phyloP scores from a whole-genome alignment of 2,888 invertebrate species.

The Parasteatoda lunata region DNA sequence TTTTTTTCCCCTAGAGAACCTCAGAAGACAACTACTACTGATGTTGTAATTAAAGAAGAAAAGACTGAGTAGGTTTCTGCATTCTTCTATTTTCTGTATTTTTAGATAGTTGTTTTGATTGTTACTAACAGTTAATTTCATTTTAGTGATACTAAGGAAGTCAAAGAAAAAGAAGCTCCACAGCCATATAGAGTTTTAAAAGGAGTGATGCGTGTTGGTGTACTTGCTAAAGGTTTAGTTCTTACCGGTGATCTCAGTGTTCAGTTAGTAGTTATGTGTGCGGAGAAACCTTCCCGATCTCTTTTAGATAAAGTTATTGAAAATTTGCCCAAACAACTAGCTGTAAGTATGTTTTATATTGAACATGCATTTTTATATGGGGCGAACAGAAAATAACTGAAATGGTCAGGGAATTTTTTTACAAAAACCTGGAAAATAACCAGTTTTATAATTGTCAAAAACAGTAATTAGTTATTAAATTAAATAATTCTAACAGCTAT shows the following conservation, averaged over 20 bases:
- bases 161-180: constrained; percentile 80
- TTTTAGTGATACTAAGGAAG: constrained; percentile 32
- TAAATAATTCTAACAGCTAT: background rate
- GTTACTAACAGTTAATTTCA: constrained; percentile 33
- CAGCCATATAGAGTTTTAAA: constrained; percentile 85
- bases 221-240: constrained; percentile 90
- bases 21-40: constrained; percentile 8
- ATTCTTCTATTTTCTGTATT: background rate
- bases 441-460: background rate
- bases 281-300: constrained; percentile 91
- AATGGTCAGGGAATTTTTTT: background rate
- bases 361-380: constrained; percentile 3
- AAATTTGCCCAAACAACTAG: constrained; percentile 86
- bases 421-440: background rate
- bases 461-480: background rate
- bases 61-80: constrained; percentile 28
- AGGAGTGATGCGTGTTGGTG: constrained; percentile 97
- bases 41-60: constrained; percentile 13
- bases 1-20: constrained; percentile 9
- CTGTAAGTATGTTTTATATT: constrained; percentile 74
- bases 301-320: constrained; percentile 90
- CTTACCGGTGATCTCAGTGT: constrained; percentile 92
- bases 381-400: constrained; percentile 15
- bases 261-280: constrained; percentile 93
- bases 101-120: background rate